Base-by-base conservation (phyloP, 2,113 vertebrate species). In the Argyrosomus japonicus region DNA sequence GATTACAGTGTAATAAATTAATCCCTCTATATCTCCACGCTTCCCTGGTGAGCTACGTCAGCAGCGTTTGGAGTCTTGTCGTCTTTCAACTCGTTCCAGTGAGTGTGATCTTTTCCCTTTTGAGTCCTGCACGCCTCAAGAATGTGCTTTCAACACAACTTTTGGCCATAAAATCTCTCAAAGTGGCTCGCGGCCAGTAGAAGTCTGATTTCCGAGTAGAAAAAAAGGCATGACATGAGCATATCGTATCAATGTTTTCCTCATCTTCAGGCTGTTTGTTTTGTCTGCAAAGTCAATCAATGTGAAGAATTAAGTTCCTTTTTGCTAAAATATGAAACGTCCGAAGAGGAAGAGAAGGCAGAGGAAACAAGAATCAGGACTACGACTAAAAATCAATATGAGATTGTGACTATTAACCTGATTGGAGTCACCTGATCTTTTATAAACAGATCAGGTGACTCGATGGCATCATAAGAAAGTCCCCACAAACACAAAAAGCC, bases 1-100 rank as follows among this genome's bases (percentile, higher is more conserved):
- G 45, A 93, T 91, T 81, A 91, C 57, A 83, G 75, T 48, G 67
- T 77, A 75, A 88, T 87, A 81, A 88, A 87, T 91, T 5, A 77
- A 86, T 88, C 84, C 75, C 64, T 88, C 79, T 81, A 57, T 76
- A 60, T 78, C 56, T 68, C 7, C 4, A 61, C 19, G 50, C 56
- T 53, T 78, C 65, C 83, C 85, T 6, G 6, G 32, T 67, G 72
- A 73, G 72, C 84, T 47, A 61, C n/a, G 64, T 87, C 61, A 83
- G 77, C 72, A 54, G 48, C 27, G 73, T 87, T 86, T 68, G n/a
- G 17, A 68, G 32, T 77, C 69, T 36, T 19, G 51, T 21, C 75
- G 4, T 54, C 64, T 90, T 89, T 80, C 70, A 89, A 86, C 11
- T 68, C 18, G 0, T 15, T 82, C 80, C 58, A 78, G 61, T 8